Conservation (phyloP, 2,888 invertebrate genomes). For the Rugalucina vietnamica region DNA sequence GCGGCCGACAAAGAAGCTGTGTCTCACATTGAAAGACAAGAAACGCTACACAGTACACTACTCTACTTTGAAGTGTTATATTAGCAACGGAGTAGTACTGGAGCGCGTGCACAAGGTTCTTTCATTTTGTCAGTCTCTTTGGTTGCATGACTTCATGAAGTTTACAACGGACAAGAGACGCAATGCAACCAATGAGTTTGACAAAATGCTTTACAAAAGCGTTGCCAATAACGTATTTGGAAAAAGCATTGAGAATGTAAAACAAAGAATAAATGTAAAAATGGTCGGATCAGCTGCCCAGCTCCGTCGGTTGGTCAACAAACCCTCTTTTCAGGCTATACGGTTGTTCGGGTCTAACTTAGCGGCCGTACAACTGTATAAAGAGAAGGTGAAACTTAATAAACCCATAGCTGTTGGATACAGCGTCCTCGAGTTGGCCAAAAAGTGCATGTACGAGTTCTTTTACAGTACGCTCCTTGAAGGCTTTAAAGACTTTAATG, state of each 20-base stretch:
- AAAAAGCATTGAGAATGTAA: not conserved
- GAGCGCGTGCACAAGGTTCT: not conserved
- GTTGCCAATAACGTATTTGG: not conserved
- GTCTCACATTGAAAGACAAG: not conserved
- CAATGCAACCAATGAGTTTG: not conserved
- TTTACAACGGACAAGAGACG: not conserved
- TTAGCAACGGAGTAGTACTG: not conserved
- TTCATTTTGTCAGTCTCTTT: not conserved
- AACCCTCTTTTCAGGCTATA: conserved; percentile 5
- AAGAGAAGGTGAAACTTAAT: conserved; percentile 3
- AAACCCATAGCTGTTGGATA: conserved; percentile 24
- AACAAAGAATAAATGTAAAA: conserved; percentile 1
- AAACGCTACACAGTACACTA: conserved; percentile 12
- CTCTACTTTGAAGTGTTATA: not conserved
- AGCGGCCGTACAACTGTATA: conserved; percentile 10
- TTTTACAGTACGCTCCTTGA: conserved; percentile 8
- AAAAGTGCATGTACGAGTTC: conserved; percentile 4
- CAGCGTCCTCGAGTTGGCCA: conserved; percentile 13
- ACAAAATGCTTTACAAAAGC: not conserved
- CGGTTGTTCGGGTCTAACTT: conserved; percentile 9
- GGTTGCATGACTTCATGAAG: not conserved
- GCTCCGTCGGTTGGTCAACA: conserved; percentile 1
- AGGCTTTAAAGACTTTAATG: not conserved
- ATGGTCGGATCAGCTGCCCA: not conserved
- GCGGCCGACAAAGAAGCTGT: not conserved